Evolutionary conservation across 2,888 invertebrate species (phyloP).

Genomic region (Marronus borbonicus): DNA sequence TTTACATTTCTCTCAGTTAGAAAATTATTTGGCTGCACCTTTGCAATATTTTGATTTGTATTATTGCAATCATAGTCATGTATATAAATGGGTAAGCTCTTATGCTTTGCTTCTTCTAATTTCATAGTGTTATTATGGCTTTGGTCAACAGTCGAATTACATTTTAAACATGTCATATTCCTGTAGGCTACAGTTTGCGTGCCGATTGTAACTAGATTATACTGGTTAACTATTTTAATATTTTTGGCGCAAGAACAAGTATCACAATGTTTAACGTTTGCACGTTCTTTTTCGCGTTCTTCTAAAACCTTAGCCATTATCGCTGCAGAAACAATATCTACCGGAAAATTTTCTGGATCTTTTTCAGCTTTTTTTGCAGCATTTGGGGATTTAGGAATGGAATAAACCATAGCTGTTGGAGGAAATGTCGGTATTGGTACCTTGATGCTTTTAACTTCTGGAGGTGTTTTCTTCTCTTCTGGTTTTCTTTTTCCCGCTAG

Average conservation of each 20-base stretch:
- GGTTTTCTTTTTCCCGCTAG: slow-evolving; percentile 77
- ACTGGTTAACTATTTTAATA: slow-evolving; percentile 72
- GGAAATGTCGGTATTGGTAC: slow-evolving; percentile 87
- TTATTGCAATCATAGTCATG: slow-evolving; percentile 52
- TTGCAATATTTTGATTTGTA: slow-evolving; percentile 54
- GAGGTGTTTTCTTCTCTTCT: slow-evolving; percentile 68
- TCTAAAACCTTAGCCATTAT: slow-evolving; percentile 94
- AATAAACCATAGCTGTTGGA: slow-evolving; percentile 88
- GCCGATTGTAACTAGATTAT: slow-evolving; percentile 75
- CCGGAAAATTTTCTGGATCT: slow-evolving; percentile 75
- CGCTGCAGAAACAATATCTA: slow-evolving; percentile 87
- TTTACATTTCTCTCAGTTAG: slow-evolving; percentile 59
- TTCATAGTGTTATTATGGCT: slow-evolving; percentile 58
- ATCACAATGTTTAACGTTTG: slow-evolving; percentile 86
- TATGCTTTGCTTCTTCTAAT: slow-evolving; percentile 57
- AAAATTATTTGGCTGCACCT: slow-evolving; percentile 69
- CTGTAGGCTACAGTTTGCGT: slow-evolving; percentile 78
- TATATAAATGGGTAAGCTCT: slow-evolving; percentile 58
- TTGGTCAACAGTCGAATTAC: slow-evolving; percentile 69
- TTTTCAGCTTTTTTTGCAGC: slow-evolving; percentile 69
- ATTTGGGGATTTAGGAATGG: slow-evolving; percentile 70
- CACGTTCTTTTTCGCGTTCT: slow-evolving; percentile 86
- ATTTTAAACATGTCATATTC: slow-evolving; percentile 74
- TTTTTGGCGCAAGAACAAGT: slow-evolving; percentile 82
- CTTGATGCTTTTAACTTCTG: slow-evolving; percentile 78